Conservation (phyloP, 2,797 vertebrate genomes). For the Octomys mimax region DNA sequence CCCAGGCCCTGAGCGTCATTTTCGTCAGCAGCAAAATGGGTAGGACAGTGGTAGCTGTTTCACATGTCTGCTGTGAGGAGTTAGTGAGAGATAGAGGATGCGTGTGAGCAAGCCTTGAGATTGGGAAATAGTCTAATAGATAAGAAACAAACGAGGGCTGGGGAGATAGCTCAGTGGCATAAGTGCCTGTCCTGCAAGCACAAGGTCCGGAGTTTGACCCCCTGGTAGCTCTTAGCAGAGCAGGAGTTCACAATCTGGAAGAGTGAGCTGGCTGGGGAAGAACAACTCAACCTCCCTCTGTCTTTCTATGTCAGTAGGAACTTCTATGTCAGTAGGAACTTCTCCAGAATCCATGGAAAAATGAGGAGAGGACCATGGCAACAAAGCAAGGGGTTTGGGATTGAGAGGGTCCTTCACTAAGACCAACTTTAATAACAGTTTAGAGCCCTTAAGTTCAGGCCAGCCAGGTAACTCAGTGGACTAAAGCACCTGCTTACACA, state of each 20-base stretch:
- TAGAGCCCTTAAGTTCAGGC: neutral
- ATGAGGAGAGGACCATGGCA: neutral
- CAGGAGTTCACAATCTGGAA: neutral
- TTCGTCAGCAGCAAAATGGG: neutral
- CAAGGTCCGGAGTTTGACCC: no score
- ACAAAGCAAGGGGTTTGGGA: neutral
- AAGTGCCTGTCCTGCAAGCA: no score
- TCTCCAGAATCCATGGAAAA: neutral
- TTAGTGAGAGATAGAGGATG: neutral
- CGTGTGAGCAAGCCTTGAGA: neutral
- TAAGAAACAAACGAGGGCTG: neutral
- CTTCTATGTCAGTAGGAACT: neutral
- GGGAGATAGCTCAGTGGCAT: no score
- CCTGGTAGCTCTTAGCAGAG: neutral
- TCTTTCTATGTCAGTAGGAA: neutral
- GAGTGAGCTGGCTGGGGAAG: neutral
- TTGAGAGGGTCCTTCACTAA: neutral
- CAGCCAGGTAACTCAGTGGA: no score
- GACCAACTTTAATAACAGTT: constrained; percentile 6
- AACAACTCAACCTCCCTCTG: neutral
- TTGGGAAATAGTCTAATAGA: neutral
- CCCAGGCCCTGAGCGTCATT: neutral
- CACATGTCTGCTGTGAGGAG: neutral
- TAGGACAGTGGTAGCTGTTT: neutral
- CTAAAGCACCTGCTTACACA: no score